These are phyloP conservation scores for Tachysurus vachellii DNA, from an alignment of 2,113 vertebrate genomes.

Conservation along the genomic window DNA sequence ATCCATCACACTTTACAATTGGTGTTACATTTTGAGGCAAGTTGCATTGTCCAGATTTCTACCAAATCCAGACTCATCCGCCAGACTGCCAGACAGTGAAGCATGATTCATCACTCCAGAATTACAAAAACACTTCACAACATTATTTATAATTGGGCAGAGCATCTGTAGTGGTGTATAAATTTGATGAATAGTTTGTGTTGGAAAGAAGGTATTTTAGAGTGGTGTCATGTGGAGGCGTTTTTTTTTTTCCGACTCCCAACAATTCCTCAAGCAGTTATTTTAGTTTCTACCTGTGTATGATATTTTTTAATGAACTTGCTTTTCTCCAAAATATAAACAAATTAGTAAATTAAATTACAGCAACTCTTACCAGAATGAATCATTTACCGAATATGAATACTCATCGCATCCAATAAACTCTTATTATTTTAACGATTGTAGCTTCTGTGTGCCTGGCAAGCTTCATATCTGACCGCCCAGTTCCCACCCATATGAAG, in stretches of 20 bases:
- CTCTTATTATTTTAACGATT: not conserved
- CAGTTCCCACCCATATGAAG: not conserved
- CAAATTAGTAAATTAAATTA: constrained; percentile 1
- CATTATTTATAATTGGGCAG: constrained; percentile 23
- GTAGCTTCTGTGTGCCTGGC: not conserved
- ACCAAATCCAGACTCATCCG: constrained; percentile 7
- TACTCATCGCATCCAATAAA: not conserved
- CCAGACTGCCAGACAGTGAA: constrained; percentile 22
- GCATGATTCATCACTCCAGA: constrained; percentile 32
- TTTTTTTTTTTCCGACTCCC: not conserved
- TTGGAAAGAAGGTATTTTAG: constrained; percentile 10
- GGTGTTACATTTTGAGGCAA: constrained; percentile 16
- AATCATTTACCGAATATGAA: not conserved
- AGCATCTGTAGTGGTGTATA: constrained; percentile 22
- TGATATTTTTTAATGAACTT: constrained; percentile 17
- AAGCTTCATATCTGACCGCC: not conserved
- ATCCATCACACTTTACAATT: constrained; percentile 28
- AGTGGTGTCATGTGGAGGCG: not conserved
- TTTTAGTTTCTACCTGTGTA: not conserved
- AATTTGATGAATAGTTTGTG: constrained; percentile 8
- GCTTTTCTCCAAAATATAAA: not conserved
- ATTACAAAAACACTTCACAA: constrained; percentile 14
- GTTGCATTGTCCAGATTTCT: constrained; percentile 13
- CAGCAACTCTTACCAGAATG: not conserved
- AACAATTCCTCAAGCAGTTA: not conserved